A percentile compares a stretch with the other conserved stretches of the same genome.
phyloP scores from a whole-genome alignment of 1,140 invertebrate species.

The Trichonephila clavata region DNA sequence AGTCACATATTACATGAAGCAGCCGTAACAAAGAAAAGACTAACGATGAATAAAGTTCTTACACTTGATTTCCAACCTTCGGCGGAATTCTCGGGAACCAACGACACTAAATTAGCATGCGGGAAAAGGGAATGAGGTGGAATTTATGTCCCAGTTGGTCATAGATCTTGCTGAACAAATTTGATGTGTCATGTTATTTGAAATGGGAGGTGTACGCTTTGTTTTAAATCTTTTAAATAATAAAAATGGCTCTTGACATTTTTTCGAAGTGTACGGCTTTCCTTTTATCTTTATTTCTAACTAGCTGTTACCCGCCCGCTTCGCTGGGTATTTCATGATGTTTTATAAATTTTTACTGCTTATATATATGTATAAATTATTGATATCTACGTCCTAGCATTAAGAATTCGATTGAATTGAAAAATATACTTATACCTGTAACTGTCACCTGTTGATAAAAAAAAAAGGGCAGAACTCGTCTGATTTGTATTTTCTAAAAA shows the following conservation, averaged over 20 bases:
- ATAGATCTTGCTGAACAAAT: not conserved
- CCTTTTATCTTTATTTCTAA: not conserved
- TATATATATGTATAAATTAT: too few relatives aligned
- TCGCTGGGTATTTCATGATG: too few relatives aligned
- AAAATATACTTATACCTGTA: too few relatives aligned
- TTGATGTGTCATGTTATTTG: not conserved
- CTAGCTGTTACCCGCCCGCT: too few relatives aligned
- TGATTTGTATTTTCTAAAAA: too few relatives aligned
- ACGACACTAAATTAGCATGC: slow-evolving; percentile 5
- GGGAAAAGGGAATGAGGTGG: not conserved
- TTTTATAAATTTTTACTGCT: too few relatives aligned
- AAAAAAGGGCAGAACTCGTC: too few relatives aligned
- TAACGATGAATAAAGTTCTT: slow-evolving; percentile 26
- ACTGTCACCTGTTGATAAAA: too few relatives aligned
- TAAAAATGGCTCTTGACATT: too few relatives aligned
- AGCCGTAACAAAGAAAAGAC: not conserved
- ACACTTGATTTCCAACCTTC: slow-evolving; percentile 7
- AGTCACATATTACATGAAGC: not conserved
- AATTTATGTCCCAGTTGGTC: not conserved
- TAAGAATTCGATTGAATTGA: too few relatives aligned
- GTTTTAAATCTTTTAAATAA: not conserved
- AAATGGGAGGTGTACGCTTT: not conserved
- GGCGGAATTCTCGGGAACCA: not conserved
- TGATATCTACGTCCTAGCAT: too few relatives aligned
- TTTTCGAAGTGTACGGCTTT: not conserved